phyloP scores from a whole-genome alignment of 2,888 invertebrate genomes.

The Chloroclystis v-ata region DNA sequence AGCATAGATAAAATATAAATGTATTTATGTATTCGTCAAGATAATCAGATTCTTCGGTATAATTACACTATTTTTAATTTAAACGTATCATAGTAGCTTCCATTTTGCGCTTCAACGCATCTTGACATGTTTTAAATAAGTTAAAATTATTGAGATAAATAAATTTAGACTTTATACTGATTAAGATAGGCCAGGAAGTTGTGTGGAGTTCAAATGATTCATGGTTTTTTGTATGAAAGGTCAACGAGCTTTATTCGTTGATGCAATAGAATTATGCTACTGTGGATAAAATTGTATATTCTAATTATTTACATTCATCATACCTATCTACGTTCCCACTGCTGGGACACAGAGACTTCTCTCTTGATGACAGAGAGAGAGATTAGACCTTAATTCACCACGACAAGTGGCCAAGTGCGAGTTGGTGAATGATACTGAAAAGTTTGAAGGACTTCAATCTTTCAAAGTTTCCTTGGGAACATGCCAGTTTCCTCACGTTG shows the following conservation, averaged over 20 bases:
- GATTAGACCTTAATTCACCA: no score
- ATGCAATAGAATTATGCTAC: conserved; percentile 12
- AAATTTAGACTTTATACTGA: conserved; percentile 6
- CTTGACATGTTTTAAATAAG: conserved; percentile 42
- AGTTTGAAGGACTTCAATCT: no score
- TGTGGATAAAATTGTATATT: background rate
- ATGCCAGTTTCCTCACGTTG: no score
- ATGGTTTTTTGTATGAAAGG: conserved; percentile 25
- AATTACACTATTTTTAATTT: conserved; percentile 22
- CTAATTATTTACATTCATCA: no score
- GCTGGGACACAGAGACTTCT: no score
- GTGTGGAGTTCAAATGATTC: conserved; percentile 12
- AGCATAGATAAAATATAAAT: no score
- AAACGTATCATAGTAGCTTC: conserved; percentile 54
- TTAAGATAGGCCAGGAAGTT: conserved; percentile 16
- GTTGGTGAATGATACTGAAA: no score
- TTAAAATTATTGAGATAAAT: conserved; percentile 19
- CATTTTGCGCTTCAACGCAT: conserved; percentile 46
- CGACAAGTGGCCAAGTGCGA: no score
- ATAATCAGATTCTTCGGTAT: conserved; percentile 7
- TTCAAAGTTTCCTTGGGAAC: no score
- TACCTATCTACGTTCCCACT: no score
- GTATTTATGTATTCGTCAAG: background rate
- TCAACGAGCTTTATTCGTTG: conserved; percentile 26
- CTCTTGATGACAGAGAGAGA: no score